These are phyloP conservation scores for Cheilosia vernalis DNA, from an alignment of 2,888 invertebrate genomes.

Conservation along the genomic window DNA sequence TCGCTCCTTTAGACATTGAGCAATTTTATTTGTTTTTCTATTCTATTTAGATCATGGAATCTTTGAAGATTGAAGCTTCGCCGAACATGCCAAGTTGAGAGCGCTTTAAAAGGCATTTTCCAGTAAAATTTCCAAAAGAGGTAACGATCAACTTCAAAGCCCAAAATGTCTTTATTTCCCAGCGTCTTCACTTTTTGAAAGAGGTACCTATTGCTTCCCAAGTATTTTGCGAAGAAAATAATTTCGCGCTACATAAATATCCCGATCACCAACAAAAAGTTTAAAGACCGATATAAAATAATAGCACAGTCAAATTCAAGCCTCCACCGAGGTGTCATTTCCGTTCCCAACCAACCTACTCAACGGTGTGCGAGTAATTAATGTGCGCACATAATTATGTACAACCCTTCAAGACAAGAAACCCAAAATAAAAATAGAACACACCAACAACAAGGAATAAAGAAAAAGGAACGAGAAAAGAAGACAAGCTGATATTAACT, in stretches of 20 bases:
- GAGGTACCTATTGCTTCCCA: too few species aligned
- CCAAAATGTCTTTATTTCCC: too few species aligned
- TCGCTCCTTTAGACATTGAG: too few species aligned
- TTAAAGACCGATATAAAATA: neutral
- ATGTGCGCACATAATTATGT: conserved; percentile 62
- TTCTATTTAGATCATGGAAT: too few species aligned
- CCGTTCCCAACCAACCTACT: conserved; percentile 15
- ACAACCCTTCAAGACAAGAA: conserved; percentile 44
- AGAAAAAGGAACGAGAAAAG: neutral
- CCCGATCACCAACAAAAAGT: neutral
- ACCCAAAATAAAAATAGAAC: conserved; percentile 3
- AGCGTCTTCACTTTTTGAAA: too few species aligned
- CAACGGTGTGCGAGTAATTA: conserved; percentile 47
- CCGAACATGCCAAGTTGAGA: too few species aligned
- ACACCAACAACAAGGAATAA: conserved; percentile 14
- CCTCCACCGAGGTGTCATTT: conserved; percentile 25
- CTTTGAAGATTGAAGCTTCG: too few species aligned
- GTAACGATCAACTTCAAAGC: too few species aligned
- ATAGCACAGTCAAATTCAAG: neutral
- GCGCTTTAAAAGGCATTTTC: too few species aligned
- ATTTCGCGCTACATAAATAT: neutral
- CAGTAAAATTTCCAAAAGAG: too few species aligned
- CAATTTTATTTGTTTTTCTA: too few species aligned
- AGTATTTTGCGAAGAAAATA: neutral
- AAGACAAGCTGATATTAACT: conserved; percentile 51